Conservation (phyloP, 2,113 vertebrate genomes). For the Donacobius atricapilla region DNA sequence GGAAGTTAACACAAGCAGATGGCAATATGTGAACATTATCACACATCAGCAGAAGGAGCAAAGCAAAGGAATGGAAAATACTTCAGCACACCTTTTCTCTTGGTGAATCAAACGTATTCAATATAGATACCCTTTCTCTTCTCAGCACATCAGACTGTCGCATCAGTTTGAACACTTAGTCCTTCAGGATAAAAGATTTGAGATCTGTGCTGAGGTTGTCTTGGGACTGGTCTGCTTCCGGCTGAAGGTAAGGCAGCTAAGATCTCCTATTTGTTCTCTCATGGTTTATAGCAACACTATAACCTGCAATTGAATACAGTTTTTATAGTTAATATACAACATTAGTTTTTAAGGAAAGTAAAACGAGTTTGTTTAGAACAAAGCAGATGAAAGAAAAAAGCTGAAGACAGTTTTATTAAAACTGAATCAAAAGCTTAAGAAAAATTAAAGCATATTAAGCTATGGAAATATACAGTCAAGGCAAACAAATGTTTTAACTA, state of each 20-base stretch:
- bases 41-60: not conserved
- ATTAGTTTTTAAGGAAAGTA: not conserved
- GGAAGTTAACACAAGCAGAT: not conserved
- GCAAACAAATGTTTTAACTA: not conserved
- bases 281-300: not conserved
- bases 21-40: not conserved
- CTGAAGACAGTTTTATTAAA: not conserved
- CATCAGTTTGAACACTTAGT: slow-evolving; percentile 88
- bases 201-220: slow-evolving; percentile 86
- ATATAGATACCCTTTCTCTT: not conserved
- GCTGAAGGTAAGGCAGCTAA: slow-evolving; percentile 84
- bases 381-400: not conserved
- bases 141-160: slow-evolving; percentile 86
- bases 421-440: not conserved
- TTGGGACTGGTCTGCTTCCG: slow-evolving; percentile 95
- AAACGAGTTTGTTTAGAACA: not conserved
- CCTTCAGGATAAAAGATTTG: slow-evolving; percentile 85
- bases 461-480: not conserved
- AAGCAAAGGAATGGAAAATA: not conserved
- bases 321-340: not conserved
- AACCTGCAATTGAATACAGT: not conserved
- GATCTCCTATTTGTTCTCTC: not conserved
- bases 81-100: not conserved
- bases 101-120: not conserved
- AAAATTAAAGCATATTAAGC: not conserved